Evolutionary conservation across 1,140 invertebrate species (phyloP).

Genomic region (Pseudomyrmex cubaensis): DNA sequence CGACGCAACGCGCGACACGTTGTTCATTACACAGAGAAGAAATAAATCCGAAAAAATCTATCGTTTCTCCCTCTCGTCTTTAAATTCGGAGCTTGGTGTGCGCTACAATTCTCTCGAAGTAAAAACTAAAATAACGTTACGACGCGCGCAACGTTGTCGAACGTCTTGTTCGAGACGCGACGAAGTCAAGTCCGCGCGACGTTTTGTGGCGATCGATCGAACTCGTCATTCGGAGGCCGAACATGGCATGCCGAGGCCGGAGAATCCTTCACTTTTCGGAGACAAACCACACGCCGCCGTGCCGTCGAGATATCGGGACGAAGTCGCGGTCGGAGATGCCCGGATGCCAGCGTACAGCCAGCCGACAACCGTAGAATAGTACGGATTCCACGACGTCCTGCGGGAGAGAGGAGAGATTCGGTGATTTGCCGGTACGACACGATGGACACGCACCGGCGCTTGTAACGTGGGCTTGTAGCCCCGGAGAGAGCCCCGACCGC

Average conservation of each 20-base stretch:
- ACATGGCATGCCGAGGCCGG: background rate
- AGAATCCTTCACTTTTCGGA: slow-evolving; percentile 50
- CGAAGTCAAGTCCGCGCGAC: background rate
- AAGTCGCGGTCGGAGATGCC: slow-evolving; percentile 64
- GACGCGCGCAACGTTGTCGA: background rate
- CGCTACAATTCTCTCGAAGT: background rate
- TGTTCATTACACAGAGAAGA: slow-evolving; percentile 10
- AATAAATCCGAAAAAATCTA: background rate
- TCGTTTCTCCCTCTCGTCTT: background rate
- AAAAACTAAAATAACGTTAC: background rate
- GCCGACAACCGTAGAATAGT: slow-evolving; percentile 58
- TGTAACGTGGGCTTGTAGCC: slow-evolving; percentile 68
- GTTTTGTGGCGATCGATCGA: slow-evolving; percentile 34
- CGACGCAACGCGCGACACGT: background rate
- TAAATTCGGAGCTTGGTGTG: too few relatives aligned
- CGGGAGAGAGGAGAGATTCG: slow-evolving; percentile 64
- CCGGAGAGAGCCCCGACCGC: slow-evolving; percentile 21
- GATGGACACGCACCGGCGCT: slow-evolving; percentile 68
- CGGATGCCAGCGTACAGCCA: slow-evolving; percentile 52
- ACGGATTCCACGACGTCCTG: slow-evolving; percentile 67
- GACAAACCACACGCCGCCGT: slow-evolving; percentile 25
- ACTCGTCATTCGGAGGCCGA: slow-evolving; percentile 26
- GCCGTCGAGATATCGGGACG: slow-evolving; percentile 31
- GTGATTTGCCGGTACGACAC: slow-evolving; percentile 73
- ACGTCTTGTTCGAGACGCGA: background rate